Conservation (phyloP, 1,140 invertebrate genomes). For the Drosophila lowei region DNA sequence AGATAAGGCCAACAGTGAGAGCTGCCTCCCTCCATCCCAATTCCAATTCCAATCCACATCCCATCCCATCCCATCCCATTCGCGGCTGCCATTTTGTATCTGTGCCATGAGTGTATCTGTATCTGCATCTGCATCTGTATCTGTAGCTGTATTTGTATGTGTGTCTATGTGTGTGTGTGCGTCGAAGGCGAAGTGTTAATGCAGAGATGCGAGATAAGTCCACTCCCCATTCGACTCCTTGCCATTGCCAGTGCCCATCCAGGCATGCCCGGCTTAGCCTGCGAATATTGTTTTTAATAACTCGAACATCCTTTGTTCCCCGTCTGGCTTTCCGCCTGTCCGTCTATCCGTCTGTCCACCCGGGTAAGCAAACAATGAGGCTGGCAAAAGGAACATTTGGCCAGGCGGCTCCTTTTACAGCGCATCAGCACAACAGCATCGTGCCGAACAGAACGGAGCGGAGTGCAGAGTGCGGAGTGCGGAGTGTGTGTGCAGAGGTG, state of each 20-base stretch:
- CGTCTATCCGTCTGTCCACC: neutral
- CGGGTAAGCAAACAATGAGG: slow-evolving; percentile 26
- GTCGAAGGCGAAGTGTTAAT: slow-evolving; percentile 68
- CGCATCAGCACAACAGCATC: too few relatives aligned
- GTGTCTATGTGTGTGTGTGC: slow-evolving; percentile 42
- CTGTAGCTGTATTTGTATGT: slow-evolving; percentile 3
- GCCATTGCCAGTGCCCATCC: slow-evolving; percentile 28
- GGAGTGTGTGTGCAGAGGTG: too few relatives aligned
- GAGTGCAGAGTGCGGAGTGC: too few relatives aligned
- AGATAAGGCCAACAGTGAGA: slow-evolving; percentile 29
- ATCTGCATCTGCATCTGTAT: neutral
- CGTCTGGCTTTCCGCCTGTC: slow-evolving; percentile 7
- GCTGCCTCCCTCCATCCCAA: slow-evolving; percentile 26
- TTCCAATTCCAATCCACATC: neutral
- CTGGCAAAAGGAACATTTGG: slow-evolving; percentile 64
- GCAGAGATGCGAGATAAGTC: slow-evolving; percentile 74
- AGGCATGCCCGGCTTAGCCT: slow-evolving; percentile 58
- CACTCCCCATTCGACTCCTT: slow-evolving; percentile 60
- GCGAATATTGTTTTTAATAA: slow-evolving; percentile 81
- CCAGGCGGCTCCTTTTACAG: slow-evolving; percentile 53
- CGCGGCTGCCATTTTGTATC: slow-evolving; percentile 54
- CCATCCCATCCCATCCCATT: too few relatives aligned
- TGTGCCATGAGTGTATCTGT: slow-evolving; percentile 18
- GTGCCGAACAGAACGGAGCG: too few relatives aligned
- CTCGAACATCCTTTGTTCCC: slow-evolving; percentile 46